Evolutionary conservation across 2,797 vertebrate genomes (phyloP).

Genomic region (Iguana delicatissima): DNA sequence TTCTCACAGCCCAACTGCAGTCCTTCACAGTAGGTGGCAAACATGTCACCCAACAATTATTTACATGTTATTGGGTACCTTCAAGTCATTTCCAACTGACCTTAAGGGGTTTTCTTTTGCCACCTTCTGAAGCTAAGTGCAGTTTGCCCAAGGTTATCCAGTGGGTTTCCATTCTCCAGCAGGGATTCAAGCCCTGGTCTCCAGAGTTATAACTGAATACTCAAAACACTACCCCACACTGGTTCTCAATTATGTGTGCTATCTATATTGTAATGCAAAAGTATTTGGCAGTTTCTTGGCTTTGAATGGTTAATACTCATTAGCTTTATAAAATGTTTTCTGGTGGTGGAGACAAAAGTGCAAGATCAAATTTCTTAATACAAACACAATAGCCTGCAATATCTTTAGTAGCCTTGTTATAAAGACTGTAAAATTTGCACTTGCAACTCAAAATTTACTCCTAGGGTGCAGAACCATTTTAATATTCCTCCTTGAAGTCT

Average conservation of each 20-base stretch:
- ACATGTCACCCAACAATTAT: too few relatives aligned
- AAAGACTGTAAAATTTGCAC: background rate
- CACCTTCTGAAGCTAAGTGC: too few relatives aligned
- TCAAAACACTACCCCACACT: too few relatives aligned
- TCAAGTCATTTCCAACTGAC: too few relatives aligned
- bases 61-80: too few relatives aligned
- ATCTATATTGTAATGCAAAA: background rate
- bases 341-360: background rate
- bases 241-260: too few relatives aligned
- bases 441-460: background rate
- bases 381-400: background rate
- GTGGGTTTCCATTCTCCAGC: too few relatives aligned
- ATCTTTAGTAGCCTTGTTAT: background rate
- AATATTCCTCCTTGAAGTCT: background rate
- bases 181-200: too few relatives aligned
- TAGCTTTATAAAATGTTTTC: background rate
- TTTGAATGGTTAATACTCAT: background rate
- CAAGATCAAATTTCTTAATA: background rate
- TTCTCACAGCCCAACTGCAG: background rate
- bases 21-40: background rate
- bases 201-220: too few relatives aligned
- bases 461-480: background rate
- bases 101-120: too few relatives aligned
- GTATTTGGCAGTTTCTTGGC: background rate
- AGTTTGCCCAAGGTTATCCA: too few relatives aligned